These are phyloP conservation scores for Chloroclystis v-ata DNA, from an alignment of 2,888 invertebrate species.

Conservation along the genomic window DNA sequence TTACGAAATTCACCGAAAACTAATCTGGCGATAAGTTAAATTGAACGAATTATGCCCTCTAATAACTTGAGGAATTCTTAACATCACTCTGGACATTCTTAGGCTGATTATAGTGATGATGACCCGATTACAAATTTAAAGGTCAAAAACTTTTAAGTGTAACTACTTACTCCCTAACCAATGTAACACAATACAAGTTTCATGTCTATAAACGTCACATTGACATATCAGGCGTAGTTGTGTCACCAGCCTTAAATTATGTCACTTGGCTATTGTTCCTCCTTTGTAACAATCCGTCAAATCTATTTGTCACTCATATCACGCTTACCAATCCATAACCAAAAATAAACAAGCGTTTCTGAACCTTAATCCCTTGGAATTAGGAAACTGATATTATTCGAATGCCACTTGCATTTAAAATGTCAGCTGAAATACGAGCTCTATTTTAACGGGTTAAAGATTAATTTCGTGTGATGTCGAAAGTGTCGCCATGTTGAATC, in stretches of 20 bases:
- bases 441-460: constrained; percentile 35
- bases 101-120: too few relatives aligned
- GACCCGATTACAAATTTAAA: too few relatives aligned
- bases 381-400: constrained; percentile 19
- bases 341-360: constrained; percentile 13
- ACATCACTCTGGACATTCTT: too few relatives aligned
- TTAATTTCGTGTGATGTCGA: constrained; percentile 37
- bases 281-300: constrained; percentile 25
- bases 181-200: not conserved
- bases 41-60: too few relatives aligned
- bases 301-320: constrained; percentile 24
- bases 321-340: constrained; percentile 19
- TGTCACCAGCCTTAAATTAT: constrained; percentile 21
- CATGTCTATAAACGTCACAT: constrained; percentile 10
- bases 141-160: too few relatives aligned
- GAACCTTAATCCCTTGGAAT: constrained; percentile 23
- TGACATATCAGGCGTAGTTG: constrained; percentile 8
- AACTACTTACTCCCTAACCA: too few relatives aligned
- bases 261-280: constrained; percentile 15
- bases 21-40: too few relatives aligned
- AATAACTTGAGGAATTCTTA: too few relatives aligned
- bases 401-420: constrained; percentile 30
- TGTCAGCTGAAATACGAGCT: constrained; percentile 30
- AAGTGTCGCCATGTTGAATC: constrained; percentile 49
- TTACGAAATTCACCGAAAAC: too few relatives aligned